Conservation (phyloP, 2,797 vertebrate genomes). For the Tadarida brasiliensis region DNA sequence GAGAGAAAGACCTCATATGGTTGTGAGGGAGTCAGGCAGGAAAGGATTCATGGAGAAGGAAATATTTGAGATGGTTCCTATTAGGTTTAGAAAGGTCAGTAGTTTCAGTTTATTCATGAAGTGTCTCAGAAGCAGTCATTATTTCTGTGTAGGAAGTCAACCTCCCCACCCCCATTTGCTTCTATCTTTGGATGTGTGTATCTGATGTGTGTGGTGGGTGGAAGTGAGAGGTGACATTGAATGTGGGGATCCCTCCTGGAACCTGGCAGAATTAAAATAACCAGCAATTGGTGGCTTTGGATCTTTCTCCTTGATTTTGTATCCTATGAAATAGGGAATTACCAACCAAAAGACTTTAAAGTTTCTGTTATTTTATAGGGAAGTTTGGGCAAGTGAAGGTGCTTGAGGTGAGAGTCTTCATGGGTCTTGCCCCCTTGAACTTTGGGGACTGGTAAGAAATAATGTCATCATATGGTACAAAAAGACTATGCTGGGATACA, state of each 20-base stretch:
- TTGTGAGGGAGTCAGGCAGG: neutral
- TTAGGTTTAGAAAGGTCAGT: neutral
- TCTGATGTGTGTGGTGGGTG: neutral
- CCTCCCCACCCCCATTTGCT: rapidly evolving
- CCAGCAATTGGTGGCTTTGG: neutral
- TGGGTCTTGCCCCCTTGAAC: neutral
- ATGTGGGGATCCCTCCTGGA: neutral
- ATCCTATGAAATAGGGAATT: neutral
- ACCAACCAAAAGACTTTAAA: neutral
- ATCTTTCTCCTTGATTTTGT: neutral
- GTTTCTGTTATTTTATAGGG: neutral
- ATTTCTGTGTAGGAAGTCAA: neutral
- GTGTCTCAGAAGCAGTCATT: neutral
- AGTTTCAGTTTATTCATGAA: neutral
- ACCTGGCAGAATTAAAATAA: neutral
- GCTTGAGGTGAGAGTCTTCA: neutral
- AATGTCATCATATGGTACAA: neutral
- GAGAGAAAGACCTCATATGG: neutral
- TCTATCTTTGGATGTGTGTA: rapidly evolving
- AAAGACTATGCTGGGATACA: neutral
- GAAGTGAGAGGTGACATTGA: neutral
- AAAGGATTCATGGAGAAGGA: neutral
- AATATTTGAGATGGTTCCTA: neutral
- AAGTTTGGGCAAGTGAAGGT: neutral
- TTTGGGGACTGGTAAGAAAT: neutral